phyloP scores from a whole-genome alignment of 1,140 invertebrate genomes.

The Drosophila arizonae region DNA sequence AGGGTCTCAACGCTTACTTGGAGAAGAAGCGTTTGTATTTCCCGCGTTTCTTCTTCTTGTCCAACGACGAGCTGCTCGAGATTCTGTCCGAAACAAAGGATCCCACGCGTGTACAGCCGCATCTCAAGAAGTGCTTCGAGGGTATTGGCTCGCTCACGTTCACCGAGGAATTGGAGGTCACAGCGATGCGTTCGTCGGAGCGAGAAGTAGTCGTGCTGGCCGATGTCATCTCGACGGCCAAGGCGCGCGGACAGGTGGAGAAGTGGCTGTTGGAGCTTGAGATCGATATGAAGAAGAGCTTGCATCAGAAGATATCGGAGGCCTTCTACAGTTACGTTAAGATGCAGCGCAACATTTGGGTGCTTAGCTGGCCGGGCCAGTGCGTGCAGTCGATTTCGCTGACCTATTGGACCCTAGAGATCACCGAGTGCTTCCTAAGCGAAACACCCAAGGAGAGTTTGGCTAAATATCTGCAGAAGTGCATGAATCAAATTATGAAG shows the following conservation, averaged over 20 bases:
- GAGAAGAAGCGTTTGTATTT: constrained; percentile 98
- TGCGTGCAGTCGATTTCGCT: constrained; percentile 92
- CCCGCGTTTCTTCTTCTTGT: constrained; percentile 98
- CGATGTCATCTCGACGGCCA: constrained; percentile 92
- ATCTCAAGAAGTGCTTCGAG: constrained; percentile 98
- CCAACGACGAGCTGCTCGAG: constrained; percentile 97
- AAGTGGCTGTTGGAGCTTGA: constrained; percentile 98
- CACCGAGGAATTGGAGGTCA: constrained; percentile 93
- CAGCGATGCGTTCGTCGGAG: constrained; percentile 94
- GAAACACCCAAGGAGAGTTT: constrained; percentile 83
- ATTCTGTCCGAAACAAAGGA: constrained; percentile 98
- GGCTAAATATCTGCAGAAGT: constrained; percentile 85
- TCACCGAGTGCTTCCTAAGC: constrained; percentile 88
- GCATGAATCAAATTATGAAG: constrained; percentile 88
- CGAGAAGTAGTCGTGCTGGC: constrained; percentile 91
- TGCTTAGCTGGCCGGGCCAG: constrained; percentile 94
- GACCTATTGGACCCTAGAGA: constrained; percentile 94
- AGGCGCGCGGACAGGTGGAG: constrained; percentile 97
- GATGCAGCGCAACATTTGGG: constrained; percentile 89
- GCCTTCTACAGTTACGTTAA: constrained; percentile 88
- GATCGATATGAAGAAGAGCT: constrained; percentile 93
- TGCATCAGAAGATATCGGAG: constrained; percentile 87
- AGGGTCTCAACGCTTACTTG: constrained; percentile 95
- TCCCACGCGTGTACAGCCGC: constrained; percentile 97
- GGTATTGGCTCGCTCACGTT: constrained; percentile 94